Evolutionary conservation across 2,888 invertebrate species (phyloP), one percentile per base, ranked within the genome.

Genomic region (Eilema caniola): DNA sequence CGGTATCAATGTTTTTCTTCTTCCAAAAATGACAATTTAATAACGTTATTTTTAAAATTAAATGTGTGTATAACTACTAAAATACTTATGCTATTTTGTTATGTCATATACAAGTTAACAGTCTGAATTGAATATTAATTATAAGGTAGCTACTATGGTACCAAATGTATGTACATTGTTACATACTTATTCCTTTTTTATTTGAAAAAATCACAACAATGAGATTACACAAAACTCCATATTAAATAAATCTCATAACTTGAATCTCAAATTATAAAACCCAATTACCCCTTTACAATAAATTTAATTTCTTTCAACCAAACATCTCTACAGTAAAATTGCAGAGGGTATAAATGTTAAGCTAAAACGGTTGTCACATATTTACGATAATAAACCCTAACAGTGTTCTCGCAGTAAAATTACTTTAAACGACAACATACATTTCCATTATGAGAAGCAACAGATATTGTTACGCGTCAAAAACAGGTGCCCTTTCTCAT

Each of bases 401-500:
- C 71, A 71, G 66, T 53, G 75, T 72, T 59, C 66, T 60, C 53
- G 66, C 60, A 65, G 65, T 74, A 62, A 74, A 74, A 80, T 81
- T 65, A 82, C 81, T 77, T 74, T 70, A 68, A 82, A 75, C 61
- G 69, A 47, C 69, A 57, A 14, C 71, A 72, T 60, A 72, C 69
- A 77, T 77, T 83, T 79, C 66, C 74, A 75, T 83, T 79, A 83
- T 74, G 70, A 75, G 72, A 63, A 57, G 73, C 74, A 76, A 79
- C 79, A 76, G 69, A 79, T 81, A 81, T 76, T 83, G 76, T 83
- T 76, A 74, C 73, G 71, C 67, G 71, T 79, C 74, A 73, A 76
- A 80, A 83, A 71, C 76, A 83, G 79, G 73, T 79, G 81, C 62
- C 64, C 31, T n/a, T 41, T 65, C 41, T 72, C 68, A 71, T 73